A percentile compares a stretch with the other conserved stretches of the same genome.
Evolutionary conservation across 2,888 invertebrate species (phyloP).

Genomic region (Zele albiditarsus): DNA sequence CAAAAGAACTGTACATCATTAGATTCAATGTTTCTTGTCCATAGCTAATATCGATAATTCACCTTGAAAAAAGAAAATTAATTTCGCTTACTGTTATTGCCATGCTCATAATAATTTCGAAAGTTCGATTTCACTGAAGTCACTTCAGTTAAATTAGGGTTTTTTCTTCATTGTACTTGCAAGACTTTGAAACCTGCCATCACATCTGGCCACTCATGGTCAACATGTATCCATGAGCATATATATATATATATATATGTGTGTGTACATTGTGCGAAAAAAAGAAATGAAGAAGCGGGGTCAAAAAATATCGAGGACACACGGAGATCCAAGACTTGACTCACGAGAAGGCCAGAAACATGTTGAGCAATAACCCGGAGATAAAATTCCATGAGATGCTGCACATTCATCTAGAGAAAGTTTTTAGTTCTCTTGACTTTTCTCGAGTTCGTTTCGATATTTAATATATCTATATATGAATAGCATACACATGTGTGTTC

Average conservation of each 20-base stretch:
- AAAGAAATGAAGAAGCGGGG: not conserved
- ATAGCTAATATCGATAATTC: not conserved
- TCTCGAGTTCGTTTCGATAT: not conserved
- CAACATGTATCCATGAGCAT: not conserved
- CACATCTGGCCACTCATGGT: constrained; percentile 4
- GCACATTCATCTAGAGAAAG: constrained; percentile 47
- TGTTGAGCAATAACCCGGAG: constrained; percentile 20
- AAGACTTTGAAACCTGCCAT: constrained; percentile 34
- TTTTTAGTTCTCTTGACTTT: constrained; percentile 26
- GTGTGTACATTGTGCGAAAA: not conserved
- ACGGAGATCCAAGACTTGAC: not conserved
- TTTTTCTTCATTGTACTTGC: not conserved
- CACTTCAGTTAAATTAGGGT: not conserved
- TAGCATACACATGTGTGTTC: not conserved
- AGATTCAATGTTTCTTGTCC: not conserved
- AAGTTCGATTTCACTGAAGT: constrained; percentile 18
- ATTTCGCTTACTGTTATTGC: constrained; percentile 2
- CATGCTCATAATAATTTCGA: constrained; percentile 3
- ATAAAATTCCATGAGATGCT: constrained; percentile 22
- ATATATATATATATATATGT: not conserved
- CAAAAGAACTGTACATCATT: constrained; percentile 1
- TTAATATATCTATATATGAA: not conserved
- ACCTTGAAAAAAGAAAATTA: constrained; percentile 13
- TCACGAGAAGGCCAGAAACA: constrained; percentile 13
- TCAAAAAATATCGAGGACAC: constrained; percentile 14